phyloP scores from a whole-genome alignment of 1,140 invertebrate genomes.

The Diuraphis noxia region DNA sequence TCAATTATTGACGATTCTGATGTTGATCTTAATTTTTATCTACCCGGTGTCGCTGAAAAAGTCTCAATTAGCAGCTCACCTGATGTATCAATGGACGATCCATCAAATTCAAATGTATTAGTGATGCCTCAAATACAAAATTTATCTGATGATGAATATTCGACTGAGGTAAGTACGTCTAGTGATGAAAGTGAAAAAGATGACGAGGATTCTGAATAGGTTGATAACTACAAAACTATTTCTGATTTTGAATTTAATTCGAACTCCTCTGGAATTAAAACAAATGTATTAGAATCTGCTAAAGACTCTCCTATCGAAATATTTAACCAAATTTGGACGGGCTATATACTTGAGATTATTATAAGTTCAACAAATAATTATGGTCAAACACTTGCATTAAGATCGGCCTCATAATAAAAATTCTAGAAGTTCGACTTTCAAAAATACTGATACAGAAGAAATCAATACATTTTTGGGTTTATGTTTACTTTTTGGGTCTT shows the following conservation, averaged over 20 bases:
- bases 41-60: neutral
- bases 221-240: conserved; percentile 14
- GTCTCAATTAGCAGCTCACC: neutral
- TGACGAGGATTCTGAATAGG: neutral
- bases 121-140: neutral
- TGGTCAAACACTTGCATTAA: neutral
- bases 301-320: neutral
- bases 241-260: conserved; percentile 22
- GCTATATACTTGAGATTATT: too few relatives aligned
- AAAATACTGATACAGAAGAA: conserved; percentile 13
- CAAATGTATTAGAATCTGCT: conserved; percentile 9
- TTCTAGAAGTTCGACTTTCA: neutral
- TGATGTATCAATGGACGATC: neutral
- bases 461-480: neutral
- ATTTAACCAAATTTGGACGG: conserved; percentile 26
- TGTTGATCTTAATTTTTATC: conserved; percentile 5
- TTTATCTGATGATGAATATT: conserved; percentile 31
- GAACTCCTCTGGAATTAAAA: neutral
- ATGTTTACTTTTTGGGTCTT: conserved; percentile 26
- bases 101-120: neutral
- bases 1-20: conserved; percentile 16
- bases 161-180: neutral
- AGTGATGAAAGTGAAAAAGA: neutral
- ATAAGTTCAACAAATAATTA: conserved; percentile 5
- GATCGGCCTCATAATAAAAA: conserved; percentile 10